Percentiles rank a stretch among this genome's conserved stretches.
phyloP scores from a whole-genome alignment of 2,797 vertebrate species.

The Sebastes vulpes region DNA sequence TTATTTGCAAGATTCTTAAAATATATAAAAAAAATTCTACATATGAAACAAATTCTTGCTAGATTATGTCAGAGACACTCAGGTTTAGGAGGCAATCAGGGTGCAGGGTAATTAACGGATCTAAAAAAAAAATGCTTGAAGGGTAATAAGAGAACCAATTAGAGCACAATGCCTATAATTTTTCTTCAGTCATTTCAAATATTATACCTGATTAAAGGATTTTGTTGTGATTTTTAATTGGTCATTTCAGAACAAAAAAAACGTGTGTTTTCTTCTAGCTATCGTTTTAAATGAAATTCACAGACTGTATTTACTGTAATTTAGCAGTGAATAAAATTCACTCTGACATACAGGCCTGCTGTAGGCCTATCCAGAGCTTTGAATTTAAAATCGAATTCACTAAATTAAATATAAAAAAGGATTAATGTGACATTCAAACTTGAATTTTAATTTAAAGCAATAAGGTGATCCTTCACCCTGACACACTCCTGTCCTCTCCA shows the following conservation, averaged over 20 bases:
- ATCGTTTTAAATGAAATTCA: constrained; percentile 5
- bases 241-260: not conserved
- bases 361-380: constrained; percentile 4
- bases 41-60: not conserved
- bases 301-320: not conserved
- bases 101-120: constrained; percentile 3
- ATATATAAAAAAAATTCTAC: not conserved
- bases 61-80: not conserved
- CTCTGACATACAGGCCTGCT: constrained; percentile 11
- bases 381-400: not conserved
- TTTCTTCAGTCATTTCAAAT: not conserved
- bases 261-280: not conserved
- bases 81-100: not conserved
- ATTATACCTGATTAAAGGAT: not conserved
- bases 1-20: not conserved
- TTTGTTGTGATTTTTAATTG: not conserved
- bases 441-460: constrained; percentile 57
- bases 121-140: not conserved
- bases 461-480: constrained; percentile 57
- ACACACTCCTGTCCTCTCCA: constrained; percentile 43
- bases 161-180: constrained; percentile 2
- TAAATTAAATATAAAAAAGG: not conserved
- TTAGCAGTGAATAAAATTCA: constrained; percentile 1
- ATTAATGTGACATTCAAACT: constrained; percentile 3
- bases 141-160: constrained; percentile 10